Conservation (phyloP, 2,888 invertebrate genomes). For the Drosophila testacea region DNA sequence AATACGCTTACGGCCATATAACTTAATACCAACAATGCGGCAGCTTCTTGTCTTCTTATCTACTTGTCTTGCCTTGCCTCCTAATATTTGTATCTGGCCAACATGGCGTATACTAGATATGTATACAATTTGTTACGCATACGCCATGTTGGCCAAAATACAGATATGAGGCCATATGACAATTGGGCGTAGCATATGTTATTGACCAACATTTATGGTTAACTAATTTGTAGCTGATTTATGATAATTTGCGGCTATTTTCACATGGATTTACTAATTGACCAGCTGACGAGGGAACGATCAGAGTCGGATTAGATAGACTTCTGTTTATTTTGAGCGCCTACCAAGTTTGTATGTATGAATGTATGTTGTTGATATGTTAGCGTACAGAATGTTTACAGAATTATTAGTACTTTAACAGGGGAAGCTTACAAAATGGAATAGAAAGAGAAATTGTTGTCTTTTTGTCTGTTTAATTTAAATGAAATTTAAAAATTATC, state of each 20-base stretch:
- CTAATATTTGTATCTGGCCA: background rate
- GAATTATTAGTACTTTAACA: too few species aligned
- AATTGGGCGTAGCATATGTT: constrained; percentile 10
- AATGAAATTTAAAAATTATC: too few species aligned
- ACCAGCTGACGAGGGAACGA: constrained; percentile 2
- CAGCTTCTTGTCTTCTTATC: constrained; percentile 6
- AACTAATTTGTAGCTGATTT: constrained; percentile 28
- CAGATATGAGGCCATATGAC: constrained; percentile 2
- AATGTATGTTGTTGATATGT: background rate
- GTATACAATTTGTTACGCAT: constrained; percentile 17
- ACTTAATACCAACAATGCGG: constrained; percentile 37
- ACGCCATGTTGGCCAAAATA: background rate
- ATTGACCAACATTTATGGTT: constrained; percentile 31
- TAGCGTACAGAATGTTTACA: too few species aligned
- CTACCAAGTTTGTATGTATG: background rate
- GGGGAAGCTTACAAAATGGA: too few species aligned
- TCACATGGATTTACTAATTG: constrained; percentile 16
- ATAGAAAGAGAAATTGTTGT: too few species aligned
- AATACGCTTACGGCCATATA: constrained; percentile 51
- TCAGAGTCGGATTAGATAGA: background rate
- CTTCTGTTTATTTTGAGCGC: background rate
- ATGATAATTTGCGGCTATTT: constrained; percentile 9
- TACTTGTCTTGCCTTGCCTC: background rate
- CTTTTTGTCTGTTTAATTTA: too few species aligned
- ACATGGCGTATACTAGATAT: constrained; percentile 29